phyloP scores from a whole-genome alignment of 2,113 vertebrate genomes.

The Stigmatopora argus region DNA sequence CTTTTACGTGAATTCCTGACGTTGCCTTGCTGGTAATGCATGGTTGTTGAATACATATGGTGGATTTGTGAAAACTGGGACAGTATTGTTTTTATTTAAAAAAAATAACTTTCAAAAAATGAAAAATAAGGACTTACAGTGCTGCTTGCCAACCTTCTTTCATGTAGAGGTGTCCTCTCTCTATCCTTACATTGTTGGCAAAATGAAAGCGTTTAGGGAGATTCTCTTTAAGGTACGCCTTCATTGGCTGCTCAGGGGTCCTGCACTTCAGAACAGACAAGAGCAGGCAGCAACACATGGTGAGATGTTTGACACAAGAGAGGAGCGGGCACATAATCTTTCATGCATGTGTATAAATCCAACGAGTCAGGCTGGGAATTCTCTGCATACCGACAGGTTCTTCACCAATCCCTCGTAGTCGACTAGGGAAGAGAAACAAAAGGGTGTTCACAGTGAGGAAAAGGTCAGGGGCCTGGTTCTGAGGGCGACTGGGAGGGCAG shows the following conservation, averaged over 20 bases:
- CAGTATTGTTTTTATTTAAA: too few species aligned
- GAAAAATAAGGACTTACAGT: conserved; percentile 73
- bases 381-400: conserved; percentile 87
- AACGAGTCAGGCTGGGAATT: conserved; percentile 44
- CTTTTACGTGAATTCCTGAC: too few species aligned
- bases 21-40: too few species aligned
- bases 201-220: conserved; percentile 92
- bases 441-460: conserved; percentile 1
- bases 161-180: conserved; percentile 84
- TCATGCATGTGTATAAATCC: conserved; percentile 38
- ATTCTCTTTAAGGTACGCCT: conserved; percentile 83
- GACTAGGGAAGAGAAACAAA: conserved; percentile 70
- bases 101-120: too few species aligned
- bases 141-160: conserved; percentile 82
- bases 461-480: background rate
- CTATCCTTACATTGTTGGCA: conserved; percentile 84
- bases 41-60: too few species aligned
- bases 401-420: conserved; percentile 84
- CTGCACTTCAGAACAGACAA: conserved; percentile 76
- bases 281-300: conserved; percentile 29
- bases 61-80: too few species aligned
- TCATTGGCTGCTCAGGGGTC: conserved; percentile 79
- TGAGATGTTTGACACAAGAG: conserved; percentile 42
- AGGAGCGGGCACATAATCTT: conserved; percentile 46
- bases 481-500: background rate